These are phyloP conservation scores for Planiliza haematocheilus DNA, from an alignment of 2,113 vertebrate species.

Conservation along the genomic window DNA sequence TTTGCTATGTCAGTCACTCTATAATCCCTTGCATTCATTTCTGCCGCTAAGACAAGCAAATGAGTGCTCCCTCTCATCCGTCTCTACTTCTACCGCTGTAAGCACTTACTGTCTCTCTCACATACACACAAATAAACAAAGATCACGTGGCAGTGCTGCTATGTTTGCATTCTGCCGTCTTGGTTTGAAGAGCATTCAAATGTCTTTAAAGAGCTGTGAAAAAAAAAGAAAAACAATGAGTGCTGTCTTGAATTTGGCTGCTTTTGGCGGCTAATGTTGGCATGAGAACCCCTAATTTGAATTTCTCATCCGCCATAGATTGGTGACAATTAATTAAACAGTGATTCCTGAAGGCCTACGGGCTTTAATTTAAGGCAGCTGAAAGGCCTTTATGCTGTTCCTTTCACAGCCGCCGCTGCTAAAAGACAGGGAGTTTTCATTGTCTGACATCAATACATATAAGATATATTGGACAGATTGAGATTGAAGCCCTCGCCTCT, in stretches of 20 bases:
- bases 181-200: constrained; percentile 48
- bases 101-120: background rate
- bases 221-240: constrained; percentile 52
- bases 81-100: constrained; percentile 2
- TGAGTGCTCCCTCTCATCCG: constrained; percentile 14
- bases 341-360: constrained; percentile 43
- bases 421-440: constrained; percentile 16
- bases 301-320: constrained; percentile 59
- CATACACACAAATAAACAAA: constrained; percentile 5
- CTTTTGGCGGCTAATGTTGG: constrained; percentile 32
- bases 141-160: background rate
- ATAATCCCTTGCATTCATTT: constrained; percentile 32
- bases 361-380: constrained; percentile 25
- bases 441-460: constrained; percentile 19
- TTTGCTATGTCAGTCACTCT: constrained; percentile 13
- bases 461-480: constrained; percentile 27
- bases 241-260: constrained; percentile 45
- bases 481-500: constrained; percentile 31
- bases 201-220: constrained; percentile 47
- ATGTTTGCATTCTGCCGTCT: constrained; percentile 29
- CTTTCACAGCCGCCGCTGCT: constrained; percentile 16
- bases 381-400: constrained; percentile 18
- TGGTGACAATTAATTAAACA: constrained; percentile 71
- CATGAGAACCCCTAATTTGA: constrained; percentile 53
- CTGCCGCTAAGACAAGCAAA: constrained; percentile 13